Base-by-base conservation (phyloP, 2,888 invertebrate genomes). In the Andrena praecox region DNA sequence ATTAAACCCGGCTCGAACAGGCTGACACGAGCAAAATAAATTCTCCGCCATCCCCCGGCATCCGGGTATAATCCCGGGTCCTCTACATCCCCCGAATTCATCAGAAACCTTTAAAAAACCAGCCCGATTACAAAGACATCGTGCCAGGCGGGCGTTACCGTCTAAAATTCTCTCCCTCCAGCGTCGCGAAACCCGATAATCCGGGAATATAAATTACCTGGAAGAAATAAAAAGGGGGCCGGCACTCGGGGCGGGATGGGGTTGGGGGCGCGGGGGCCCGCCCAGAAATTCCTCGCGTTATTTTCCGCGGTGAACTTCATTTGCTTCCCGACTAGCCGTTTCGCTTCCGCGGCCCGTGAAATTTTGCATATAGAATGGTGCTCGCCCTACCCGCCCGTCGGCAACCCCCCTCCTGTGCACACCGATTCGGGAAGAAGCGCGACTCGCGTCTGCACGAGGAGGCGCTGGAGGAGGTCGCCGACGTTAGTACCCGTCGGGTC, bases 311-410 rank as follows among this genome's bases (percentile, higher is more conserved):
- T 75, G 82, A 81, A 85, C 85, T 82, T 88, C 85, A 88, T 89
- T 87, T 85, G 83, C 85, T 74, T 52, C 80, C 78, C 76, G 73
- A 77, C 78, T 82, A 80, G 84, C 82, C 90, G 90, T 91, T 91
- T 90, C 90, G 90, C 90, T 90, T 90, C 90, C 87, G 87, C 87
- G 89, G 82, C 83, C 91, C 90, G 89, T 91, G 89, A 92, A 91
- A 92, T 92, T 92, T 92, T 92, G 88, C 91, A 92, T 91, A 91
- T 90, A 90, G 87, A 91, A 91, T 89, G 88, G 88, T 87, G 82
- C 81, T 29, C 77, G 56, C 59, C 56, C 20, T 56, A 31, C 77
- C 77, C n/a, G n/a, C n/a, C 69, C 69, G 67, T 66, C 54, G 42
- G 16, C 16, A 42, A 42, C 16, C 71, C 67, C 76, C 48, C 54